phyloP scores from a whole-genome alignment of 2,888 invertebrate genomes.

The Lissocephala sabroskyi region DNA sequence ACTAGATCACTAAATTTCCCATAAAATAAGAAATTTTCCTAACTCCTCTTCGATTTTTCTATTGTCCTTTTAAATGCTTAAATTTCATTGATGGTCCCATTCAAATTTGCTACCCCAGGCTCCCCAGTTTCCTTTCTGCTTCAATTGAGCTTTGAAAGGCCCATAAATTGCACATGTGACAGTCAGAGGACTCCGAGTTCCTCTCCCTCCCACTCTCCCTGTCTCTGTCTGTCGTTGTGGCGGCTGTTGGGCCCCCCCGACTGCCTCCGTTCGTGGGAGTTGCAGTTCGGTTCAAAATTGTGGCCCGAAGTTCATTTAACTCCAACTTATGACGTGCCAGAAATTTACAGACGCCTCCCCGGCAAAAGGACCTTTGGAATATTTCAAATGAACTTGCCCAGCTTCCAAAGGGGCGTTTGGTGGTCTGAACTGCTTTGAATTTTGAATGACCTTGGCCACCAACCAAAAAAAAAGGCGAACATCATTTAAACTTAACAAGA shows the following conservation, averaged over 20 bases:
- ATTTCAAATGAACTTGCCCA: constrained; percentile 37
- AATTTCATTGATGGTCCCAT: neutral
- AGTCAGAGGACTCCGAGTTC: too few species aligned
- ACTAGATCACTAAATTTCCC: too few species aligned
- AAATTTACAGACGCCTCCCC: constrained; percentile 52
- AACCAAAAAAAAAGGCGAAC: constrained; percentile 64
- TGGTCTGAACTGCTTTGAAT: constrained; percentile 66
- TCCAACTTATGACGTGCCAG: constrained; percentile 55
- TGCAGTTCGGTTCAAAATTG: constrained; percentile 25
- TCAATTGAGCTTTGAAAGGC: constrained; percentile 58
- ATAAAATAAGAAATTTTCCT: too few species aligned
- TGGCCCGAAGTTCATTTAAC: constrained; percentile 62
- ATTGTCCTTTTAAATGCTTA: neutral
- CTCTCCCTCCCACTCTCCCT: too few species aligned
- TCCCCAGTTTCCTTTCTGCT: too few species aligned
- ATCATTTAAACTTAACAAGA: constrained; percentile 64
- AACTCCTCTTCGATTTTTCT: too few species aligned
- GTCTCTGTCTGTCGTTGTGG: too few species aligned
- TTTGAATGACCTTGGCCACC: constrained; percentile 73
- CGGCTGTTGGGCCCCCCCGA: too few species aligned
- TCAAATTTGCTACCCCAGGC: neutral
- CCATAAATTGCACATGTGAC: constrained; percentile 64
- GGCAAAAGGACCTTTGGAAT: constrained; percentile 47
- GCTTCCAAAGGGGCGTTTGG: neutral
- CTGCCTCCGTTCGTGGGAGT: constrained; percentile 11